Evolutionary conservation across 2,888 invertebrate species (phyloP), one percentile per base, ranked within the genome.

Genomic region (Brenthis ino): DNA sequence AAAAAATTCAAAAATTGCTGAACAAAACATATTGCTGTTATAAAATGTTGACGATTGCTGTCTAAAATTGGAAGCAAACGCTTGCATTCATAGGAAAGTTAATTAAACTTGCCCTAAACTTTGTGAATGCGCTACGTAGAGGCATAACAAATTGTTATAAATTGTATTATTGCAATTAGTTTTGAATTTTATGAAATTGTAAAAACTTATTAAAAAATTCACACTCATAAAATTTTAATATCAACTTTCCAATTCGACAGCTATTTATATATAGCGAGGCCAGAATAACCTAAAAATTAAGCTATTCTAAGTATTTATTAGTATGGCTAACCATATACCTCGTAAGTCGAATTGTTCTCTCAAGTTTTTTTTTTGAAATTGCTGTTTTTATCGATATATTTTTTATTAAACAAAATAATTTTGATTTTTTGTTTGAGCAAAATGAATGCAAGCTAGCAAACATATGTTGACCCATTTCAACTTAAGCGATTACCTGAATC

Each of bases 11-110:
- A 8, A 2, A 58, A 24, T 24, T 48, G 48, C 20, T 20, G 47
- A 37, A 57, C 33, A 43, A 54, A 28, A 47, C 33, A 55, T 50
- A 6, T 47, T 68, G 24, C 51, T 37, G 56, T n/a, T 16, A 53
- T 57, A 64, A 70, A 88, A 85, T 79, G 91, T 89, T 91, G 75
- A 66, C 72, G 67, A 86, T 71, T 76, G 75, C 81, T 81, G 84
- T 68, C 72, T 78, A 81, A 86, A 87, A 87, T 86, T 86, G 82
- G 83, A 89, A 83, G 86, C 87, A 86, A 88, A 86, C 85, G 86
- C 84, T 79, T 86, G 85, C 85, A 89, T 88, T 89, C 87, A 90
- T 89, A 84, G 88, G 85, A 86, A 90, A 91, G 87, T 89, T 91
- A 91, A 91, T 92, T 90, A 90, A 91, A 88, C 82, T 87, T 83